These are phyloP conservation scores for Cepaea nemoralis DNA, from an alignment of 1,140 invertebrate genomes.

Conservation along the genomic window DNA sequence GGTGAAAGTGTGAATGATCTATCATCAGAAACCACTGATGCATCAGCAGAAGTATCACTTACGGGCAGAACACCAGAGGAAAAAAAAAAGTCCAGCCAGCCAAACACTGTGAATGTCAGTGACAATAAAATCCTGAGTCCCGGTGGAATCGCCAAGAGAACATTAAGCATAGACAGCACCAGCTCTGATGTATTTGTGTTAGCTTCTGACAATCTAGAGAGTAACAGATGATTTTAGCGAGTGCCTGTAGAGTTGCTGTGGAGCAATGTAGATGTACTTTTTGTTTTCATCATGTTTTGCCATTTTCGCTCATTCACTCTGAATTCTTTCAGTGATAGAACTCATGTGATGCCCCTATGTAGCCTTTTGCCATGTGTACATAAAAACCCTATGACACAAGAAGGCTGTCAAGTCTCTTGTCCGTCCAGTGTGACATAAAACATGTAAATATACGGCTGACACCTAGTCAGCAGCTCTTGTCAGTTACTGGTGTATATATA, in stretches of 20 bases:
- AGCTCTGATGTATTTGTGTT: slow-evolving; percentile 39
- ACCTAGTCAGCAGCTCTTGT: too few relatives aligned
- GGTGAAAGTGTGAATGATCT: slow-evolving; percentile 29
- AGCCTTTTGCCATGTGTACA: background rate
- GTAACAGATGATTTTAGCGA: slow-evolving; percentile 18
- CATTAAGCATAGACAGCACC: background rate
- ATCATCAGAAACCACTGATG: background rate
- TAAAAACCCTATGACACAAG: background rate
- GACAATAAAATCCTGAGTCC: background rate
- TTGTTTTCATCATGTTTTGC: background rate
- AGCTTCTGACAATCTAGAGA: slow-evolving; percentile 32
- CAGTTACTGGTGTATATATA: too few relatives aligned
- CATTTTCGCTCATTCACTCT: background rate
- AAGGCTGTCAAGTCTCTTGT: background rate
- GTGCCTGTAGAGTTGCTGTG: background rate
- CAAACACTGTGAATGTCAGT: slow-evolving; percentile 36
- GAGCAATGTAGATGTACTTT: background rate
- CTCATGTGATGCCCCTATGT: background rate
- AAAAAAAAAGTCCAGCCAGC: slow-evolving; percentile 41
- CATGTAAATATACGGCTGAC: too few relatives aligned
- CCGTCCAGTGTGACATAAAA: too few relatives aligned
- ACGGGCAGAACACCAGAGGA: background rate
- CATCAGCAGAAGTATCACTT: background rate
- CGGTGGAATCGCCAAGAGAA: background rate
- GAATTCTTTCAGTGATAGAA: background rate